A percentile compares a stretch with the other conserved stretches of the same genome.
These are phyloP conservation scores for Allobates femoralis DNA, from an alignment of 2,797 vertebrate species.

Conservation along the genomic window DNA sequence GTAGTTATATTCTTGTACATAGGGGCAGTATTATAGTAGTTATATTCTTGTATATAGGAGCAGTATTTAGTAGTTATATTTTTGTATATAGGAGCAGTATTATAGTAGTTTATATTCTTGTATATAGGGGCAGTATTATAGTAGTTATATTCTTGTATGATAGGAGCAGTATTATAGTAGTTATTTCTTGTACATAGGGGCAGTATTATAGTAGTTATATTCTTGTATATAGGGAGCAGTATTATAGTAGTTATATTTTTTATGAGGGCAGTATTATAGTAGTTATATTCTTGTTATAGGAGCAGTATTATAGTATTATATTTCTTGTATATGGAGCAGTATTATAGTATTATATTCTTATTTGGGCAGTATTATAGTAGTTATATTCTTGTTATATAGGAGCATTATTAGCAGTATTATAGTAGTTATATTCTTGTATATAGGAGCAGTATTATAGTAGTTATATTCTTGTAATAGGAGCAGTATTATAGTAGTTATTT, in stretches of 20 bases:
- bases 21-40: no score
- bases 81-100: not conserved
- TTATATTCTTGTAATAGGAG: not conserved
- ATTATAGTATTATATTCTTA: no score
- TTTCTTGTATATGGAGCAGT: no score
- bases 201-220: no score
- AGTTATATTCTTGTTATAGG: not conserved
- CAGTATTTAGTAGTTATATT: no score
- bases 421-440: conserved; percentile 4
- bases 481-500: not conserved
- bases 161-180: not conserved
- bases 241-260: not conserved
- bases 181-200: not conserved
- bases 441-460: conserved; percentile 1
- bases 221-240: no score
- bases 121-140: not conserved
- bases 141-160: not conserved
- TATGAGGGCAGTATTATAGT: not conserved
- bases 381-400: not conserved
- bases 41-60: no score
- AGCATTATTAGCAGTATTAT: not conserved
- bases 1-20: conserved; percentile 5
- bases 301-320: conserved; percentile 5
- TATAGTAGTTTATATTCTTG: conserved; percentile 4
- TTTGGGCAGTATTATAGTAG: not conserved